Evolutionary conservation across 2,888 invertebrate species (phyloP), one percentile per base, ranked within the genome.

Genomic region (Lacanobia oleracea): DNA sequence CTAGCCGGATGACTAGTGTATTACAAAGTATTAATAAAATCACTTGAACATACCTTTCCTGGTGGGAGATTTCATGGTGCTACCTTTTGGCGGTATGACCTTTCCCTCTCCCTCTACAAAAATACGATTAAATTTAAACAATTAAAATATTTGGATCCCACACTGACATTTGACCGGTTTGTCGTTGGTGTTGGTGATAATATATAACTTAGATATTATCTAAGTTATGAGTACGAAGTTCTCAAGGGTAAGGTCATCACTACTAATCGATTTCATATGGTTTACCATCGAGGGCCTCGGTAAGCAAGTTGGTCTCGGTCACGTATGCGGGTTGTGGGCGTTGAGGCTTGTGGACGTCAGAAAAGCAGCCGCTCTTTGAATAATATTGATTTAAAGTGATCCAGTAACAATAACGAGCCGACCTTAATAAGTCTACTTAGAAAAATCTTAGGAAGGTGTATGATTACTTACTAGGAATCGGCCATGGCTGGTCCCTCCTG

Each of bases 401-500:
- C 33, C 27, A 27, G 27, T 27, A 8, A 21, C 12, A 21, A 1
- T 9, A 27, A 16, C 8, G 40, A 40, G 1, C 59, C 40, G 14
- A 59, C 14, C 12, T 37, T n/a, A 37, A 57, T 33, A 33, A 12
- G 37, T 9, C n/a, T 12, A n/a, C 16, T 60, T 8, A 21, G 6
- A 6, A 23, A 45, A 60, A 43, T 6, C 18, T 16, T 60, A 23
- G 18, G 23, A 27, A 53, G n/a, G 16, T 8, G n/a, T 27, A 50
- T 45, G 45, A 23, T 21, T 18, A 72, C 72, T 77, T n/a, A 81
- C 80, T 33, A n/a, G 12, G 3, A 12, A 12, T 37, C 18, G 48
- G 63, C 54, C 68, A 70, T 2, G 81, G 72, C n/a, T 75, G 45
- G 3, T 90, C 90, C 76, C 87, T 85, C 75, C 88, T 85, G 27